phyloP scores from a whole-genome alignment of 2,113 vertebrate species.

The Tyrannus savana region DNA sequence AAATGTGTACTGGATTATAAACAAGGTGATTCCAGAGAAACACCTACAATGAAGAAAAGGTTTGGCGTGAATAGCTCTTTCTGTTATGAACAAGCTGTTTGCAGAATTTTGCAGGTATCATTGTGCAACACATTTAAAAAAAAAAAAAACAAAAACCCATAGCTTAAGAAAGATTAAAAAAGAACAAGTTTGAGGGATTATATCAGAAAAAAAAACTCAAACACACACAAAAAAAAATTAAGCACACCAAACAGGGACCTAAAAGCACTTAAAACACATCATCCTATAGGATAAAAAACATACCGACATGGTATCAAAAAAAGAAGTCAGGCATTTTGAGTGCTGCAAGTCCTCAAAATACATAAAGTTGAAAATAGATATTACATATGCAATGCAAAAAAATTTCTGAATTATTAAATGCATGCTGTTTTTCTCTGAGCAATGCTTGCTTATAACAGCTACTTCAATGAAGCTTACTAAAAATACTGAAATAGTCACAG shows the following conservation, averaged over 20 bases:
- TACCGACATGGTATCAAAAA: background rate
- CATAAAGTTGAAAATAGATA: background rate
- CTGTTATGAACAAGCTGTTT: background rate
- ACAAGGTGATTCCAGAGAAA: slow-evolving; percentile 9
- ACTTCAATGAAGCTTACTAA: background rate
- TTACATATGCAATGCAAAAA: background rate
- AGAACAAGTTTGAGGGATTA: background rate
- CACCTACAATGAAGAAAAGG: background rate
- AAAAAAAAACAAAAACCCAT: background rate
- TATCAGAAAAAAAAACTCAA: background rate
- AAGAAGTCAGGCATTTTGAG: background rate
- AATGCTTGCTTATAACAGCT: background rate
- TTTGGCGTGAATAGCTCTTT: background rate
- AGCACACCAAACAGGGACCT: background rate
- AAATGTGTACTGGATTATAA: background rate
- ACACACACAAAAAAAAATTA: background rate
- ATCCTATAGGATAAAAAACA: background rate
- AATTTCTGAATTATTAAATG: background rate
- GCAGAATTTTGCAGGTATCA: background rate
- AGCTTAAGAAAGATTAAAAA: background rate
- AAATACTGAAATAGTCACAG: background rate
- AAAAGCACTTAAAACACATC: background rate
- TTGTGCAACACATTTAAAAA: background rate
- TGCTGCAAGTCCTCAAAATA: background rate
- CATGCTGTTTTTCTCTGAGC: background rate